Conservation (phyloP, 2,113 vertebrate species). For the Aegotheles bennettii region DNA sequence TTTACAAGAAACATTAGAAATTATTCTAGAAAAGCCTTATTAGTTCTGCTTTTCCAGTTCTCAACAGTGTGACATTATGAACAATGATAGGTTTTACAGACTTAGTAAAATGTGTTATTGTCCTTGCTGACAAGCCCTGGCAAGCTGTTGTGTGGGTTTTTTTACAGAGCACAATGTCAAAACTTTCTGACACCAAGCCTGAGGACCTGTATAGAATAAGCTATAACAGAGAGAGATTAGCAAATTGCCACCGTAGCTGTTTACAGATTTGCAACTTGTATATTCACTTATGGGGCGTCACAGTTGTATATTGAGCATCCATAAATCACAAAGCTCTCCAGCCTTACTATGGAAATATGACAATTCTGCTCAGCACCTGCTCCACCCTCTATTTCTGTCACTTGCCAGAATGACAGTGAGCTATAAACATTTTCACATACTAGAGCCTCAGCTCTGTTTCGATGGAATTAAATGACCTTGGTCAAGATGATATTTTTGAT, state of each 20-base stretch:
- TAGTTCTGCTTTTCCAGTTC: slow-evolving; percentile 57
- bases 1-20: slow-evolving; percentile 15
- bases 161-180: background rate
- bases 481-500: slow-evolving; percentile 45
- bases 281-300: background rate
- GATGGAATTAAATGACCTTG: slow-evolving; percentile 58
- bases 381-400: slow-evolving; percentile 43
- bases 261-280: slow-evolving; percentile 7
- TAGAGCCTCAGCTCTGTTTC: background rate
- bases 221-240: background rate
- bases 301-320: background rate
- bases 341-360: slow-evolving; percentile 50
- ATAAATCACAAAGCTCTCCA: background rate
- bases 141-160: background rate
- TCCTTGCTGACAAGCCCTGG: background rate
- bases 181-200: background rate
- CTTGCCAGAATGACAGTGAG: slow-evolving; percentile 23
- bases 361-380: slow-evolving; percentile 15
- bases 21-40: slow-evolving; percentile 15
- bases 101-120: slow-evolving; percentile 27
- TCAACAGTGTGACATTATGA: slow-evolving; percentile 18
- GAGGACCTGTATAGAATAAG: background rate
- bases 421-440: slow-evolving; percentile 19
- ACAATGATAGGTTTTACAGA: slow-evolving; percentile 29
- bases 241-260: background rate